Base-by-base conservation (phyloP, 2,888 invertebrate genomes). In the Drosophila setosimentum region DNA sequence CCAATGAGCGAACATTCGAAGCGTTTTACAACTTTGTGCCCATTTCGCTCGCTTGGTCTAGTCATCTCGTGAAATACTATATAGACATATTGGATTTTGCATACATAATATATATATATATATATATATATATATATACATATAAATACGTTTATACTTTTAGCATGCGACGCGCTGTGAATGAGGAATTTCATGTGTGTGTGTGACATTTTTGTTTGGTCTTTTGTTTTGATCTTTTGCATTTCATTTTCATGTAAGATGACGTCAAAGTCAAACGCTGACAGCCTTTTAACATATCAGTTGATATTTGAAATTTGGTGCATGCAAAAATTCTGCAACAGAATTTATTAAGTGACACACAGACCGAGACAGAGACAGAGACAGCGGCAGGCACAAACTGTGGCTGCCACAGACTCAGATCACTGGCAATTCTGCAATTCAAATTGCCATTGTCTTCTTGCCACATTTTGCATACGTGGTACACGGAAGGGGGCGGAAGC, bases 1-100 rank as follows among this genome's bases (percentile, higher is more conserved):
- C 92, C 92, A 92, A 91, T 92, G 93, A 92, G 92, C 91, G 92
- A 86, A 78, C 85, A 92, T 90, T 91, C 88, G 90, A 92, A 91
- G 91, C 91, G 89, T 89, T 91, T 92, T 92, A 92, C 92, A 92
- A 92, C 90, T 92, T 91, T 92, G 92, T 92, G 92, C 92, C 83
- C 92, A 91, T 91, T 92, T 91, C 76, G 72, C 75, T 73, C 21
- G 45, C 71, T 62, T 29, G 27, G 80, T 75, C 87, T 76, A 65
- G 68, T 71, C 77, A 81, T 68, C 76, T 57, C 76, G 51, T 87
- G 82, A 90, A 87, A 87, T 89, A 84, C 85, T 87, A 87, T 83
- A 89, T 82, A 88, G 90, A 86, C 73, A 83, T 86, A 90, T 86
- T 88, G 87, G 89, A 86, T 90, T 79, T 82, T 85, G 85, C 85